Conservation (phyloP, 2,113 vertebrate species). For the Amphiprion percula region DNA sequence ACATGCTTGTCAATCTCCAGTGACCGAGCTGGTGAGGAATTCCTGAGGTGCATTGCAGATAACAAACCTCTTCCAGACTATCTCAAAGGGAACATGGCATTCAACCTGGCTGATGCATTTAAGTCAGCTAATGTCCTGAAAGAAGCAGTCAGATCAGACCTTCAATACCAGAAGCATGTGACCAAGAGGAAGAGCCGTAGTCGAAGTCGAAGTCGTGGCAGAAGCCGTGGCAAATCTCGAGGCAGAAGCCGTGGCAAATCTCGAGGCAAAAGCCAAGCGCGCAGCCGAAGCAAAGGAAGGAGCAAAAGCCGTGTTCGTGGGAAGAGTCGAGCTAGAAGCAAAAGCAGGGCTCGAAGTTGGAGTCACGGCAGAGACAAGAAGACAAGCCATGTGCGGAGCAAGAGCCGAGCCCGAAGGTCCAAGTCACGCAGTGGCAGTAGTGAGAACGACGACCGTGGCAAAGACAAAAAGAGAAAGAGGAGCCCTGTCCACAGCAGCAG, state of each 20-base stretch:
- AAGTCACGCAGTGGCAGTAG: constrained; percentile 64
- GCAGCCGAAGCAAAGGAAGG: constrained; percentile 67
- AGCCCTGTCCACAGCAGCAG: constrained; percentile 21
- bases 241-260: constrained; percentile 39
- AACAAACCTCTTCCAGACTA: constrained; percentile 80
- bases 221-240: neutral
- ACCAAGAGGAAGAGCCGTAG: constrained; percentile 73
- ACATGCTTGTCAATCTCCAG: constrained; percentile 54
- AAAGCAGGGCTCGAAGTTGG: constrained; percentile 41
- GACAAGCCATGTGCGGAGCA: constrained; percentile 60
- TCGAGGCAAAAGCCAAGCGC: constrained; percentile 39
- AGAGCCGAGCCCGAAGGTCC: constrained; percentile 73
- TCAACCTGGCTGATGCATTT: constrained; percentile 72
- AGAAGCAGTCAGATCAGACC: constrained; percentile 56
- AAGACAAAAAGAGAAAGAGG: constrained; percentile 52
- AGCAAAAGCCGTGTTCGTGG: constrained; percentile 62
- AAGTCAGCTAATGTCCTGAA: constrained; percentile 67
- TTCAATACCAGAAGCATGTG: constrained; percentile 49
- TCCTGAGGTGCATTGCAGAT: constrained; percentile 81
- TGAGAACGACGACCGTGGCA: constrained; percentile 34
- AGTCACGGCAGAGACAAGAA: constrained; percentile 49
- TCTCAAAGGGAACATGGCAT: constrained; percentile 77
- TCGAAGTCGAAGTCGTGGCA: constrained; percentile 33
- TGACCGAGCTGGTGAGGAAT: constrained; percentile 82
- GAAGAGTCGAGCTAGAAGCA: constrained; percentile 54